Evolutionary conservation across 1,140 invertebrate species (phyloP), one percentile per base, ranked within the genome.

Genomic region (Papilio machaon): DNA sequence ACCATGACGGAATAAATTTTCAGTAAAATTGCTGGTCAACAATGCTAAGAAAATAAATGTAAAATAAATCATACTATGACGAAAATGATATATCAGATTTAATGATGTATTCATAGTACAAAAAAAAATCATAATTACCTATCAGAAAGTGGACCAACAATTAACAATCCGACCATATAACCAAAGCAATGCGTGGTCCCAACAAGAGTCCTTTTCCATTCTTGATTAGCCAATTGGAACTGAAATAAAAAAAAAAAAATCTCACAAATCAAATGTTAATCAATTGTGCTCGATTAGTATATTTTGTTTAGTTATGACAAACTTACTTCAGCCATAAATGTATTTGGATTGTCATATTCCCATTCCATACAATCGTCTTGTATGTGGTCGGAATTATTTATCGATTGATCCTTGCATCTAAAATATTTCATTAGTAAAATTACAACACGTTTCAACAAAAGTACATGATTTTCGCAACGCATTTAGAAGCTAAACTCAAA

Each of bases 121-220:
- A 30, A 30, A 30, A 30, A 30, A 1, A 30, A 30, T 30, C 23
- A 30, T 54, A 8, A 80, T 80, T 87, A 91, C 88, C 87, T 91
- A 82, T 92, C 90, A 30, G 91, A 90, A 19, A 91, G 81, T 43
- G 86, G 88, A 54, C 91, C 91, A 54, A 87, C 84, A 49, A 91
- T 81, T 10, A 91, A 84, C 10, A 92, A 73, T 8, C 89, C 90
- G 17, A 89, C 82, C 87, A 92, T 89, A 30, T 88, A 82, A 9
- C 90, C 91, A 35, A 90, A 85, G 76, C 87, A 90, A 87, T 96
- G 96, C 13, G 95, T 86, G 2, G 96, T 96, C n/a, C 96, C 96
- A 58, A 92, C 87, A 23, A 91, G 85, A 2, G 89, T 89, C 8
- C 88, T 82, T 75, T 91, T 91, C 89, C 90, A 91, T 76, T 92